These are phyloP conservation scores for Drosophila barbarae DNA, from an alignment of 2,888 invertebrate species.

Conservation along the genomic window DNA sequence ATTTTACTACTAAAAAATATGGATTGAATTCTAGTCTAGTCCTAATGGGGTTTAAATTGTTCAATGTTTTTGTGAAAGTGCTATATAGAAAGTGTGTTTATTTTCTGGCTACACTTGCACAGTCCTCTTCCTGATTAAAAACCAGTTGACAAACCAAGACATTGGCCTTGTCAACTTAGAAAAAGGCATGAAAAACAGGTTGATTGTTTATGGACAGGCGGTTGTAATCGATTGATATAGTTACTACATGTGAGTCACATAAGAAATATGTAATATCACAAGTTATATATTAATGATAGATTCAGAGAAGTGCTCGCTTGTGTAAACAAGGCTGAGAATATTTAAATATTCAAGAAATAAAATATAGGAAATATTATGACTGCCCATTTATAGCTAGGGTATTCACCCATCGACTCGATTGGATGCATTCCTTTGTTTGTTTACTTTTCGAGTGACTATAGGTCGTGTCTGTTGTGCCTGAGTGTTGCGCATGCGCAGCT, in stretches of 20 bases:
- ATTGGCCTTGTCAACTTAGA: conserved; percentile 31
- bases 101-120: neutral
- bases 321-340: neutral
- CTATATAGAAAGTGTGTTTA: neutral
- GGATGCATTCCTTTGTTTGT: neutral
- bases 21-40: neutral
- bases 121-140: conserved; percentile 26
- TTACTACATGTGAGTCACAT: conserved; percentile 7
- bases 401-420: conserved; percentile 5
- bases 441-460: conserved; percentile 9
- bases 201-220: conserved; percentile 16
- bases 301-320: neutral
- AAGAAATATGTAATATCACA: neutral
- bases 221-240: conserved; percentile 6
- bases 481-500: conserved; percentile 48
- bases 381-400: conserved; percentile 11
- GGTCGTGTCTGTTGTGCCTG: conserved; percentile 3
- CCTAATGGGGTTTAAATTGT: neutral
- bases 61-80: neutral
- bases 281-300: neutral
- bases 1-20: neutral
- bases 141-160: conserved; percentile 27
- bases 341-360: neutral
- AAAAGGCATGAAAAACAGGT: conserved; percentile 14
- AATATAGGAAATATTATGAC: neutral